Evolutionary conservation across 2,797 vertebrate species (phyloP).

Genomic region (Helarctos malayanus): DNA sequence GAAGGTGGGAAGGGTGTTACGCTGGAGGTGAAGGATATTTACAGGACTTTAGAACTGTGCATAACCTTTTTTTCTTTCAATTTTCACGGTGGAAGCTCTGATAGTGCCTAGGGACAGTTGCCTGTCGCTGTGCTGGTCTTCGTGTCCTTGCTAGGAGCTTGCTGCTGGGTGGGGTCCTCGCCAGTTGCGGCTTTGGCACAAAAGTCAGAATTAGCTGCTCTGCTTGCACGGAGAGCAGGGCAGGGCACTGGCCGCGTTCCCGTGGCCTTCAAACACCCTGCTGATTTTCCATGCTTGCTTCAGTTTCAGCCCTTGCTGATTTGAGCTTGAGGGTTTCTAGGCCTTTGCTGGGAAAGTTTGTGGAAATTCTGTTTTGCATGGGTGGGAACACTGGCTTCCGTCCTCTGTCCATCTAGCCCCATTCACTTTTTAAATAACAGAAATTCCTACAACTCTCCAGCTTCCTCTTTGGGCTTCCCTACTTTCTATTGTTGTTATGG

Average conservation of each 20-base stretch:
- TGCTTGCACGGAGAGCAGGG: neutral
- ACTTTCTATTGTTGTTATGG: neutral
- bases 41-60: neutral
- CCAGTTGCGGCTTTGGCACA: neutral
- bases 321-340: neutral
- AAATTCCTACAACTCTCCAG: neutral
- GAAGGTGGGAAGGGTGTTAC: neutral
- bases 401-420: neutral
- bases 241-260: neutral
- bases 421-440: neutral
- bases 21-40: neutral
- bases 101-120: neutral
- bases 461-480: neutral
- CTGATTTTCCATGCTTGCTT: neutral
- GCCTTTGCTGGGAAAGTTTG: neutral
- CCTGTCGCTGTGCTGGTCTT: neutral
- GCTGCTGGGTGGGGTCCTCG: neutral
- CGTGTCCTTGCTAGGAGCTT: neutral
- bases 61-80: neutral
- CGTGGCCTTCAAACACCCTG: neutral
- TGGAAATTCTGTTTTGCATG: neutral
- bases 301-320: neutral
- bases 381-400: neutral
- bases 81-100: neutral
- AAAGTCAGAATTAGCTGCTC: slow-evolving; percentile 12